Conservation (phyloP, 2,888 invertebrate species). For the Orchestes rusci region DNA sequence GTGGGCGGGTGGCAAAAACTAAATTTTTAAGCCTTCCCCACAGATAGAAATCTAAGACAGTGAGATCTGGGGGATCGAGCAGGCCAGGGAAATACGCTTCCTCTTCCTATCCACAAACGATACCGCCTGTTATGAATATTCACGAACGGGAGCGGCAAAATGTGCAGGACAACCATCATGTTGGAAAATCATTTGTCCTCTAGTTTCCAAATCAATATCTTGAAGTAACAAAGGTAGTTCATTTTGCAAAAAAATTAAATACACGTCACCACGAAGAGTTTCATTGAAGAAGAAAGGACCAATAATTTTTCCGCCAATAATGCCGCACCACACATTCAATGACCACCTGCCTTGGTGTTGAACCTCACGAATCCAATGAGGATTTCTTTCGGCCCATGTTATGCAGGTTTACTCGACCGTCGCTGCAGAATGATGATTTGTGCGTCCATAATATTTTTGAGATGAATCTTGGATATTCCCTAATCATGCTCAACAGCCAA, state of each 20-base stretch:
- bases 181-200: conserved; percentile 30
- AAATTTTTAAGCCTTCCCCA: conserved; percentile 9
- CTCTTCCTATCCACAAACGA: conserved; percentile 7
- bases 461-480: conserved; percentile 1
- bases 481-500: conserved; percentile 10
- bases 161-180: conserved; percentile 24
- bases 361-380: conserved; percentile 26
- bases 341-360: conserved; percentile 28
- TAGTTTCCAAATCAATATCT: conserved; percentile 23
- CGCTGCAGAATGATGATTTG: conserved; percentile 20
- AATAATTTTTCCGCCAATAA: conserved; percentile 19
- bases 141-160: too few species aligned
- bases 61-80: conserved; percentile 2
- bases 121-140: neutral
- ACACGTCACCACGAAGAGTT: conserved; percentile 18
- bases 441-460: conserved; percentile 29
- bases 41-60: conserved; percentile 7
- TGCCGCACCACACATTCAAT: conserved; percentile 27
- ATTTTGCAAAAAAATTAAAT: conserved; percentile 21
- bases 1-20: conserved; percentile 6
- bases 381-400: conserved; percentile 28
- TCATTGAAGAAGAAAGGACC: conserved; percentile 24
- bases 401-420: neutral
- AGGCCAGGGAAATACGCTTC: conserved; percentile 9
- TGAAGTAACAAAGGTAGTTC: conserved; percentile 20